These are phyloP conservation scores for Gymnodraco acuticeps DNA, from an alignment of 2,797 vertebrate genomes.

Conservation along the genomic window DNA sequence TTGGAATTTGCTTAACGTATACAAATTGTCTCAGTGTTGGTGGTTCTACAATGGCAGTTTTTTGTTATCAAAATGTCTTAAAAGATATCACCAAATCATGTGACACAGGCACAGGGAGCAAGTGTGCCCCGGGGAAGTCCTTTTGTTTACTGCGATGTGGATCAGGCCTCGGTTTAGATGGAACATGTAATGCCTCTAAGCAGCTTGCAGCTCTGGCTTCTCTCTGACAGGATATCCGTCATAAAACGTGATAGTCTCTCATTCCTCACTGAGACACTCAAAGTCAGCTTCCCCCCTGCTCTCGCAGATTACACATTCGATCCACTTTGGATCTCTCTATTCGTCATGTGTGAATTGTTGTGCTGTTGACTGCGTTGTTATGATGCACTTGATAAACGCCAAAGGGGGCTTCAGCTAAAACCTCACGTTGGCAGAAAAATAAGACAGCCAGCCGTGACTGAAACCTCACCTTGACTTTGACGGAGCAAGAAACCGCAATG, in stretches of 20 bases:
- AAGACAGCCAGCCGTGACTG: slow-evolving; percentile 56
- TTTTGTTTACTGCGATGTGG: slow-evolving; percentile 61
- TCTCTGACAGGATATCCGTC: slow-evolving; percentile 68
- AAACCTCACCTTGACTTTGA: slow-evolving; percentile 68
- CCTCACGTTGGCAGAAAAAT: slow-evolving; percentile 44
- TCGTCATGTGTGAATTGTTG: slow-evolving; percentile 69
- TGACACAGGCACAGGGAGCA: slow-evolving; percentile 24
- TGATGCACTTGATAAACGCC: slow-evolving; percentile 61
- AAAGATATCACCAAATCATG: slow-evolving; percentile 32
- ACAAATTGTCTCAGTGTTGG: slow-evolving; percentile 18
- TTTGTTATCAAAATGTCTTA: slow-evolving; percentile 20
- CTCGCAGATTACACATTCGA: slow-evolving; percentile 71
- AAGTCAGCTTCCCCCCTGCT: slow-evolving; percentile 25
- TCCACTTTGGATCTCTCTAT: slow-evolving; percentile 72
- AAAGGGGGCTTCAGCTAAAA: slow-evolving; percentile 31
- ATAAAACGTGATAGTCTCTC: slow-evolving; percentile 63
- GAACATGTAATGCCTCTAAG: slow-evolving; percentile 53
- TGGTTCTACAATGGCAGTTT: slow-evolving; percentile 14
- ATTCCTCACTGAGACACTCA: slow-evolving; percentile 59
- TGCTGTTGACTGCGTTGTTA: slow-evolving; percentile 39
- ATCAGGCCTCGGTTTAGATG: slow-evolving; percentile 51
- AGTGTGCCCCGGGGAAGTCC: slow-evolving; percentile 42
- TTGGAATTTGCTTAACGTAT: slow-evolving; percentile 3
- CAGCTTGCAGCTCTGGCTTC: slow-evolving; percentile 57
- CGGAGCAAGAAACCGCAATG: slow-evolving; percentile 44